These are phyloP conservation scores for Halisarca cf. caerulea DNA, from an alignment of 37 sponge, comb jelly and placozoan genomes.

Conservation along the genomic window DNA sequence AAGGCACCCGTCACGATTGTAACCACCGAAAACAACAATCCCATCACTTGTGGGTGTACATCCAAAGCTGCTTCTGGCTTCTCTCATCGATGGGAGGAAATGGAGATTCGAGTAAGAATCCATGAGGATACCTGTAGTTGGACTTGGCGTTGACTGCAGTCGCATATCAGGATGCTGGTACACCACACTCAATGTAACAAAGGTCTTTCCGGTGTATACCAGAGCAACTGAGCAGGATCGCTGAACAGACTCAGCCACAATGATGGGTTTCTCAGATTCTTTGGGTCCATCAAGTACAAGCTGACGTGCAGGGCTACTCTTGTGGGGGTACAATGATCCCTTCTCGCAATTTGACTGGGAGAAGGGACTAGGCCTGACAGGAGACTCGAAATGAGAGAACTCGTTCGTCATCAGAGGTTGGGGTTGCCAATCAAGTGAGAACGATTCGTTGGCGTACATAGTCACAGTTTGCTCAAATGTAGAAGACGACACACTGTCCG, in stretches of 20 bases:
- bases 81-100: conserved; percentile 35
- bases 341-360: background rate
- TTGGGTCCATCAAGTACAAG: conserved; percentile 22
- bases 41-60: conserved; percentile 1
- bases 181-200: background rate
- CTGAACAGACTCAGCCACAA: background rate
- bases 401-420: background rate
- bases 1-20: conserved; percentile 59
- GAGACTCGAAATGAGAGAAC: background rate
- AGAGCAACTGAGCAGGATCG: background rate
- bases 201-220: background rate
- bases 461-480: background rate
- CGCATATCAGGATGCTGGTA: background rate
- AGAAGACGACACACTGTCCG: background rate
- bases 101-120: background rate
- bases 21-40: conserved; percentile 68
- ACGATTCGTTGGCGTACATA: background rate
- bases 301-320: conserved; percentile 31
- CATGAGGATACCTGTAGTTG: conserved; percentile 62
- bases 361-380: background rate
- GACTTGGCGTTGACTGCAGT: conserved; percentile 32
- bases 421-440: background rate
- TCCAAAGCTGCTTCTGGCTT: conserved; percentile 63
- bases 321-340: background rate
- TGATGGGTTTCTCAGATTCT: background rate